Base-by-base conservation (phyloP, 2,888 invertebrate genomes). In the Drosophila colorata region DNA sequence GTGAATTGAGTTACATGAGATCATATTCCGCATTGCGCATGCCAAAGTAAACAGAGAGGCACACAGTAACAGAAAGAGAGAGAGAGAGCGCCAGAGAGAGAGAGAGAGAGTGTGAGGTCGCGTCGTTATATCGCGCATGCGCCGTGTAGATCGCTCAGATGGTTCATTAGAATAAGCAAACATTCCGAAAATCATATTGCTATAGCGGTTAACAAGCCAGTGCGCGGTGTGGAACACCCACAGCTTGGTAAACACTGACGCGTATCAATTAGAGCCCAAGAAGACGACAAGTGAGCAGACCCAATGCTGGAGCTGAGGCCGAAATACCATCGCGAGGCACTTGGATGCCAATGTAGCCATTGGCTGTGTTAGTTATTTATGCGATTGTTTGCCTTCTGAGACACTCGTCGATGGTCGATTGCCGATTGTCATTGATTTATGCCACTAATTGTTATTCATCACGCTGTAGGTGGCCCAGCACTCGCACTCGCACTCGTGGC, bases 361-460 rank as follows among this genome's bases (percentile, higher is more conserved):
- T 69, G 61, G 61, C 31, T 51, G 47, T 57, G 57, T 63, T 37
- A 48, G 67, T 72, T 80, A 77, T 76, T 86, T 74, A 82, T 86
- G 78, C 82, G 75, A 58, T 75, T 82, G 75, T 85, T 81, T 74
- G 79, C 72, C 69, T 72, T 70, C 60, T 53, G 59, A 60, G 58
- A 49, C 79, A 70, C 69, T 74, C 56, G 55, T 57, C 52, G 65
- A 61, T 63, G 59, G 35, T 44, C 71, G 60, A 61, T 65, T 28
- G 67, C 66, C 65, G 73, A 80, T 74, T 76, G 84, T 74, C 79
- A 78, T 76, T 88, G 86, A 85, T 78, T 83, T 83, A 86, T 76
- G 74, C 73, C 69, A 77, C 82, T 79, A 87, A 84, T 84, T 84
- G 82, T 65, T 84, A 84, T 84, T 87, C 84, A 84, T 74, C 73